Conservation (phyloP, 2,888 invertebrate genomes). For the Thera obeliscata region DNA sequence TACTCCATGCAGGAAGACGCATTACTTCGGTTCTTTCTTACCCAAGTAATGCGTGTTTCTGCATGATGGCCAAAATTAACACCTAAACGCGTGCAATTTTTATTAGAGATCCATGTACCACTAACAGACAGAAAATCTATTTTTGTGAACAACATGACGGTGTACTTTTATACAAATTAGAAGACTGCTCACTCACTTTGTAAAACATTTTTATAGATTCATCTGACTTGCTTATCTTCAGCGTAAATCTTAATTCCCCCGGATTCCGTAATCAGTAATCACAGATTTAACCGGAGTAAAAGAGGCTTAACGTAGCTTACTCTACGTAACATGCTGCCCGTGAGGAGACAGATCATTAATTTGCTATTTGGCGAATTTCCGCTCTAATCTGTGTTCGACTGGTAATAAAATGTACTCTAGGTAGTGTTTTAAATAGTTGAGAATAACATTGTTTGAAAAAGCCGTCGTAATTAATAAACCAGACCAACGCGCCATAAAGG, state of each 20-base stretch:
- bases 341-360: conserved; percentile 29
- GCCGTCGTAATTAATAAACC: too few relatives aligned
- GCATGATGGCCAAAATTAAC: conserved; percentile 1
- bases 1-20: too few relatives aligned
- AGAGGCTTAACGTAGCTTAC: conserved; percentile 38
- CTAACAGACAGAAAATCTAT: too few relatives aligned
- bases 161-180: background rate
- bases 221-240: conserved; percentile 21
- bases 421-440: too few relatives aligned
- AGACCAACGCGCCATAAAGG: background rate
- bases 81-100: conserved; percentile 1
- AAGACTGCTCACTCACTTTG: conserved; percentile 3
- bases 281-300: conserved; percentile 38
- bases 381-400: background rate
- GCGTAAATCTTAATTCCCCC: conserved; percentile 38
- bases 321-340: conserved; percentile 21
- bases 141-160: too few relatives aligned
- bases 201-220: conserved; percentile 24
- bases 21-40: too few relatives aligned
- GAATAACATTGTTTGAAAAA: too few relatives aligned
- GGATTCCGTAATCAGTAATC: conserved; percentile 40
- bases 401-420: too few relatives aligned
- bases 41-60: background rate
- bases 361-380: conserved; percentile 12
- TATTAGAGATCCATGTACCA: background rate